Base-by-base conservation (phyloP, 1,140 invertebrate genomes). In the Drosophila takahashii region DNA sequence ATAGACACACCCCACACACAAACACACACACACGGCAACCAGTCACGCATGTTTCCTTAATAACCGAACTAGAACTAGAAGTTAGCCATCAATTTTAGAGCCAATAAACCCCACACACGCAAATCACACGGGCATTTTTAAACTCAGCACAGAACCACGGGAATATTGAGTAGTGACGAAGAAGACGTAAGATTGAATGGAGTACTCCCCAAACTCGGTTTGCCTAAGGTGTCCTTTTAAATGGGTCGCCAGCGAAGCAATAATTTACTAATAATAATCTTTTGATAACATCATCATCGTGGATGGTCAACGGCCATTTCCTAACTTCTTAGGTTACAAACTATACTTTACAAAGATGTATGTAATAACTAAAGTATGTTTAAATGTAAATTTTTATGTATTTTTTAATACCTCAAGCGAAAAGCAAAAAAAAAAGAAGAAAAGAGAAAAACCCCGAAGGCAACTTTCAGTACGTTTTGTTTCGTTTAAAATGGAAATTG, bases 361-460 rank as follows among this genome's bases (percentile, higher is more conserved):
- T 80, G 58, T 74, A 80, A 85, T 85, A 71, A 86, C 75, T 85
- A 77, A 79, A 81, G 84, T 87, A 87, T 79, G 84, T 89, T 89
- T 87, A 87, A 87, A 89, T 87, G 84, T 87, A 87, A 89, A 87
- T 89, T 89, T 89, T 89, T 90, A 80, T 89, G 87, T 78, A 90
- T 85, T 90, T 89, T 89, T 89, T 89, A 90, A 90, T 89, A 90
- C 80, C 84, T 87, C 84, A 87, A 87, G 42, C 74, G 65, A 84
- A 16, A 45, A 52, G 59, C 50, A 65, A 69, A 56, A 8, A 48
- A 51, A 34, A 69, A 52, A 8, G 48, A 15, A 39, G 48, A 42
- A 39, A 48, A 13, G 22, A 11, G 32, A 48, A 26, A 42, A 57
- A 15, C 45, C 22, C 37, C 36, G 15, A 54, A 47, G 51, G 58